Base-by-base conservation (phyloP, 1,140 invertebrate species). In the Hyles euphorbiae region DNA sequence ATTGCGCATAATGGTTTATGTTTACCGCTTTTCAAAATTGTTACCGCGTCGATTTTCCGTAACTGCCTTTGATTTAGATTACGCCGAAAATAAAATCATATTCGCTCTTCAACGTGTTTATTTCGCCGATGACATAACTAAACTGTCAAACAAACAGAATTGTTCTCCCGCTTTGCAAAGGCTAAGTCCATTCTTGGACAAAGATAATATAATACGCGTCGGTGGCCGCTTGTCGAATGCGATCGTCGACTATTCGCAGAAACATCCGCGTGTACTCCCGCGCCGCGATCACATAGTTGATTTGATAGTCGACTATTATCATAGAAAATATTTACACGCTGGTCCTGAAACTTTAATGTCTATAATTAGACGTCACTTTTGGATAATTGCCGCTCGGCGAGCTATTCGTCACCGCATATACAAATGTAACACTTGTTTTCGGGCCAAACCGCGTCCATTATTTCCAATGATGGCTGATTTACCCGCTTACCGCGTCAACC, bases 171-270 rank as follows among this genome's bases (percentile, higher is more conserved):
- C 62, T 34, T 54, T 76, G 52, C 36, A 53, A 55, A 66, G 56
- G 46, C 63, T 88, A 7, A 72, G 63, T 36, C 75, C 78, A 5
- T 87, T 88, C 65, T 22, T 89, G 43, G 9, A 76, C 11, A 12
- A 69, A 6, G 72, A 70, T n/a, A 22, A 22, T 22, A 12, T 87
- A 40, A 43, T 89, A 8, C 63, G 84, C 6, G 81, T 87, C 8
- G 82, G 82, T n/a, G 78, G 83, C 2, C 63, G 88, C 48, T 53
- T 88, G 3, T 12, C 52, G n/a, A 62, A 86, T 40, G 57, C 83
- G 5, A 47, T 62, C 44, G 34, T 67, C 56, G 40, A 34, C 9
- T 63, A 58, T 49, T 58, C 61, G 12, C 45, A 34, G 12, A 33
- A 60, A 58, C 69, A 72, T 56, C 67, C 66, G 10, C 58, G 63